These are phyloP conservation scores for Blastobasis lacticolella DNA, from an alignment of 2,888 invertebrate species.

Conservation along the genomic window DNA sequence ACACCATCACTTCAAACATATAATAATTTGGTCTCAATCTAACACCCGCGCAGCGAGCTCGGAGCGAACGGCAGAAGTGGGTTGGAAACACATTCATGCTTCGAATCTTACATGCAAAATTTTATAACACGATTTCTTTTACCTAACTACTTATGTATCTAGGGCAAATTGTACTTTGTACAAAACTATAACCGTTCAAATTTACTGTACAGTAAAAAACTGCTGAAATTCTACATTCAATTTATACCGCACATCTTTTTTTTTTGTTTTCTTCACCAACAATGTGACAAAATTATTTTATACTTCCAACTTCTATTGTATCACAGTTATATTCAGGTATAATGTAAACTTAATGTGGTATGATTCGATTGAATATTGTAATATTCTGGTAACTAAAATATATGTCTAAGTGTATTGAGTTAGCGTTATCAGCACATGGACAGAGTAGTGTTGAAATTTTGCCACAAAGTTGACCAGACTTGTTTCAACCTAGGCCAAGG, in stretches of 20 bases:
- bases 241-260: constrained; percentile 33
- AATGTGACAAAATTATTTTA: constrained; percentile 46
- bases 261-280: constrained; percentile 36
- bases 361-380: constrained; percentile 25
- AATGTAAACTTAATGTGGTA: constrained; percentile 53
- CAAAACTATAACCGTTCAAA: constrained; percentile 62
- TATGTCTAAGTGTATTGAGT: no score
- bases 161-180: constrained; percentile 74
- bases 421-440: constrained; percentile 2
- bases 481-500: constrained; percentile 71
- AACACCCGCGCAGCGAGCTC: constrained; percentile 59
- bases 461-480: constrained; percentile 54
- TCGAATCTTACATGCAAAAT: constrained; percentile 55
- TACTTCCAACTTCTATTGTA: constrained; percentile 51
- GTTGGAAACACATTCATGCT: constrained; percentile 56
- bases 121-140: constrained; percentile 57
- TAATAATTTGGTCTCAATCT: constrained; percentile 73
- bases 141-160: constrained; percentile 73
- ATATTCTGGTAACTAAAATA: background rate
- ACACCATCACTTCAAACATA: constrained; percentile 71
- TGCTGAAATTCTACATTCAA: constrained; percentile 40
- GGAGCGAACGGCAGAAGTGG: constrained; percentile 54
- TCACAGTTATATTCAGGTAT: constrained; percentile 58
- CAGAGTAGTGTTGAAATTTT: constrained; percentile 39
- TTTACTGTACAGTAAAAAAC: constrained; percentile 55